Base-by-base conservation (phyloP, 2,113 vertebrate genomes). In the Ptilonorhynchus violaceus region DNA sequence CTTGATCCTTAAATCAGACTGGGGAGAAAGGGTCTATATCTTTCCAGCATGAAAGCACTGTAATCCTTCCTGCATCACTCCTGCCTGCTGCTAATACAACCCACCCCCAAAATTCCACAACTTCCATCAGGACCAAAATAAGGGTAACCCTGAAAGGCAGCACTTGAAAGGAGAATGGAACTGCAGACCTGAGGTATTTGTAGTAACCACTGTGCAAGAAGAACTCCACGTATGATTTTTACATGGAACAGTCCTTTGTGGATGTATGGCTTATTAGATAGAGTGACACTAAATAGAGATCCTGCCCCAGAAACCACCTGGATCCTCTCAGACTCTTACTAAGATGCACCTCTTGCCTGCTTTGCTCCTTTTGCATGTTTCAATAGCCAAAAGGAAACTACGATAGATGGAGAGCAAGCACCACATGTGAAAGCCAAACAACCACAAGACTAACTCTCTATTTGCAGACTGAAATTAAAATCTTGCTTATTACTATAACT, bases 141-240 rank as follows among this genome's bases (percentile, higher is more conserved):
- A 86, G 39, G 20, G 47, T 52, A 49, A 64, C 35, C 24, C 28
- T 35, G 25, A 76, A 72, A 33, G n/a, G 20, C 27, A 70, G 35
- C 41, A 44, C 37, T 3, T 53, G 17, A 41, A 46, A 94, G 73
- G 35, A 69, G 72, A 69, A 60, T 1, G 9, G 24, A 76, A 31
- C 22, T 3, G 3, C 60, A 88, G 39, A 28, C 15, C 47, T 28
- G 1, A 7, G 9, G 2, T 1, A 5, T 7, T 3, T 28, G 17
- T 7, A 35, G 60, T 4, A 56, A 50, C 2, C 27, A 3, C 12
- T 13, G 41, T 42, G 44, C 72, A 55, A 87, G 64, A 55, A 85
- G 28, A 50, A 25, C 42, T 62, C 50, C 2, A 3, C 0, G 1
- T 1, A 4, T 0, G 10, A 44, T 39, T 69, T 69, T 68, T 7